Evolutionary conservation across 2,888 invertebrate species (phyloP).

Genomic region (Synanthedon andrenaeformis): DNA sequence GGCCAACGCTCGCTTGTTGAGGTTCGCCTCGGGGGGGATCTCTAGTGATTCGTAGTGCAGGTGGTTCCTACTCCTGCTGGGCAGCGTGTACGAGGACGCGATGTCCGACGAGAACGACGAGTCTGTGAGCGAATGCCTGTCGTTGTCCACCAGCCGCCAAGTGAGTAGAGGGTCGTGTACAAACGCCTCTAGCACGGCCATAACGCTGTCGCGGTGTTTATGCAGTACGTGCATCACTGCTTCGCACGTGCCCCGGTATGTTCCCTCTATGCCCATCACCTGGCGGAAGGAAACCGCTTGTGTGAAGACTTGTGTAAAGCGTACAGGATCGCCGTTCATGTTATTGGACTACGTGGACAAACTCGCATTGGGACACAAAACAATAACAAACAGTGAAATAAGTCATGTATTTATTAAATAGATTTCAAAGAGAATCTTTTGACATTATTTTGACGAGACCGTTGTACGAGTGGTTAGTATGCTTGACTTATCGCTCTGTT

Average conservation of each 20-base stretch:
- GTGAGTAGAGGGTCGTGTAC: constrained; percentile 98
- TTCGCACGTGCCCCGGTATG: constrained; percentile 94
- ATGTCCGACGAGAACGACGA: constrained; percentile 56
- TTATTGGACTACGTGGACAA: background rate
- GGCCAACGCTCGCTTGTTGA: constrained; percentile 92
- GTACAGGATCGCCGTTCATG: background rate
- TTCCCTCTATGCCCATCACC: constrained; percentile 98
- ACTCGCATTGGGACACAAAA: background rate
- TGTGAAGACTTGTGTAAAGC: background rate
- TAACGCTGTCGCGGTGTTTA: constrained; percentile 94
- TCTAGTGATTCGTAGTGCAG: constrained; percentile 52
- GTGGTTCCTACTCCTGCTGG: constrained; percentile 47
- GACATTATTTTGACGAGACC: too few relatives aligned
- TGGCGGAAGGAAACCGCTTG: constrained; percentile 7
- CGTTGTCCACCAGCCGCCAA: constrained; percentile 81
- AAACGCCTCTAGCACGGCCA: constrained; percentile 99
- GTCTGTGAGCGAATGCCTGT: constrained; percentile 46
- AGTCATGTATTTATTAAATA: too few relatives aligned
- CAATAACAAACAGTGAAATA: too few relatives aligned
- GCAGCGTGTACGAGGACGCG: constrained; percentile 48
- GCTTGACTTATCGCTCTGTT: too few relatives aligned
- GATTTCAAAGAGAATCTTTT: too few relatives aligned
- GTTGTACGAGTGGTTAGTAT: too few relatives aligned
- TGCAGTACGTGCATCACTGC: constrained; percentile 95
- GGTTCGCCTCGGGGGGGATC: constrained; percentile 77